phyloP scores from a whole-genome alignment of 2,888 invertebrate genomes.

The Nebria brevicollis region DNA sequence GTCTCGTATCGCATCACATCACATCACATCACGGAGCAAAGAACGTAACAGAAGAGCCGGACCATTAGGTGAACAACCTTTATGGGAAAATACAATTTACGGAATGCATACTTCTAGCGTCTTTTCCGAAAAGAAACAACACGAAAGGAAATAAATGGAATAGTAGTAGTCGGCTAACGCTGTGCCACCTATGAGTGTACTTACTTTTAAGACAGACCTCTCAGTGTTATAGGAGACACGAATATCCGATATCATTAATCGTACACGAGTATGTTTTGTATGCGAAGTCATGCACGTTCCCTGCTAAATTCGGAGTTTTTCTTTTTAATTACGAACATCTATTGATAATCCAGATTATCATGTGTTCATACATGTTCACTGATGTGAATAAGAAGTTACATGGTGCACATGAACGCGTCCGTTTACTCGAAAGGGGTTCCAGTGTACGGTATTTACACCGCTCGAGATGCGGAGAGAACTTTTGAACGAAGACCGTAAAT shows the following conservation, averaged over 20 bases:
- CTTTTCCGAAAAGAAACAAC: constrained; percentile 27
- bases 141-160: constrained; percentile 22
- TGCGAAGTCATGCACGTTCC: not conserved
- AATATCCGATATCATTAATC: constrained; percentile 27
- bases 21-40: not conserved
- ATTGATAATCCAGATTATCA: not conserved
- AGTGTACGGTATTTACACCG: constrained; percentile 3
- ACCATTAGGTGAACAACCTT: constrained; percentile 23
- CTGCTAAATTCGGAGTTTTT: not conserved
- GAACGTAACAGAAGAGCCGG: constrained; percentile 24
- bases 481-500: constrained; percentile 25
- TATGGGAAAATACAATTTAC: constrained; percentile 36
- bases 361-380: not conserved
- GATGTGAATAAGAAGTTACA: not conserved
- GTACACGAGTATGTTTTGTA: not conserved
- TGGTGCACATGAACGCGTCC: not conserved
- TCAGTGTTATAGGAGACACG: constrained; percentile 4
- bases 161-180: constrained; percentile 15
- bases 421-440: not conserved
- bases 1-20: constrained; percentile 9
- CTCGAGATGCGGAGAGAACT: constrained; percentile 14
- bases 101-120: constrained; percentile 22
- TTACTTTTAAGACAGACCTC: not conserved
- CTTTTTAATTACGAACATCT: not conserved
- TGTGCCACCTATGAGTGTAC: constrained; percentile 12